Evolutionary conservation across 2,113 vertebrate species (phyloP).

Genomic region (Paramormyrops kingsleyae): DNA sequence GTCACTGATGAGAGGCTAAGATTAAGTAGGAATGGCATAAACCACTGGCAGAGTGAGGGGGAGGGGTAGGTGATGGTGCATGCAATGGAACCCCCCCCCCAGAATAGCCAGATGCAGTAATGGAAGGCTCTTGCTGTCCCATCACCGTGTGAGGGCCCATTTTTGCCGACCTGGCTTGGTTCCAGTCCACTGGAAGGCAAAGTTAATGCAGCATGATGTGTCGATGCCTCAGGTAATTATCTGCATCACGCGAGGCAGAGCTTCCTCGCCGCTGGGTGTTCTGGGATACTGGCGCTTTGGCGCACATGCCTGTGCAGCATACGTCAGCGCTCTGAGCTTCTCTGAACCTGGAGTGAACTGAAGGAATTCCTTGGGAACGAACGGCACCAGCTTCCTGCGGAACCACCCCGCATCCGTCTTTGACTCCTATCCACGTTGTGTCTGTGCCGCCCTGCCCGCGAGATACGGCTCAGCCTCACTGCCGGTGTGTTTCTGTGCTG

Average conservation of each 20-base stretch:
- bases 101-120: not conserved
- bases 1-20: not conserved
- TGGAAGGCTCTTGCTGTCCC: not conserved
- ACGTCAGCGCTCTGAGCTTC: not conserved
- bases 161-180: not conserved
- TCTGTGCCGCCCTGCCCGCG: not conserved
- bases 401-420: not conserved
- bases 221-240: not conserved
- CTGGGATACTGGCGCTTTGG: not conserved
- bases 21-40: not conserved
- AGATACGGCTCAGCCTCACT: not conserved
- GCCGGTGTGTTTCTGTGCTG: not conserved
- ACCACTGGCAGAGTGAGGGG: not conserved
- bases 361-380: not conserved
- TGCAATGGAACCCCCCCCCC: not conserved
- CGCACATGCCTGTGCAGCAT: not conserved
- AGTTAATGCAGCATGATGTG: not conserved
- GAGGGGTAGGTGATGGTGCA: not conserved
- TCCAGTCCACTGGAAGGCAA: not conserved
- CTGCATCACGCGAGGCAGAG: not conserved
- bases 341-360: not conserved
- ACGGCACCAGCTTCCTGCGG: not conserved
- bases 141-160: not conserved
- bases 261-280: not conserved
- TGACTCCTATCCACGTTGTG: not conserved